A percentile compares a stretch with the other conserved stretches of the same genome.
Conservation (phyloP, 2,113 vertebrate genomes). For the Herpailurus yagouaroundi region DNA sequence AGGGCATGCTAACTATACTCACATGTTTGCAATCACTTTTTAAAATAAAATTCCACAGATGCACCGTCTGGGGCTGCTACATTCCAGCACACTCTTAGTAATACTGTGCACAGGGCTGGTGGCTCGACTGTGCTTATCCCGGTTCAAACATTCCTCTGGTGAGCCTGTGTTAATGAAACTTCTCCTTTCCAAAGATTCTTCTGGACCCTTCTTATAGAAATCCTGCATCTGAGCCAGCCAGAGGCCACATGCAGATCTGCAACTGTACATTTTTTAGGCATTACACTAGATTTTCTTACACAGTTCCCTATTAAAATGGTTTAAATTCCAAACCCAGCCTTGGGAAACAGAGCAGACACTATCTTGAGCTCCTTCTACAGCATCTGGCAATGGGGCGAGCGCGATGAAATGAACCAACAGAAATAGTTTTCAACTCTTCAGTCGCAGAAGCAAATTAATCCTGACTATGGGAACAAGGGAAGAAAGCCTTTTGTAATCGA, state of each 20-base stretch:
- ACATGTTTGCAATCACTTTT: conserved; percentile 44
- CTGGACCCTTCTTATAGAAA: neutral
- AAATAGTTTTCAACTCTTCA: conserved; percentile 50
- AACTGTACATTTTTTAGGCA: conserved; percentile 50
- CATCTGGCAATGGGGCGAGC: conserved; percentile 39
- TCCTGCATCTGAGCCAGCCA: neutral
- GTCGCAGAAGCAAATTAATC: conserved; percentile 52
- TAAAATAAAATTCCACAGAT: neutral
- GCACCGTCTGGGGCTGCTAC: neutral
- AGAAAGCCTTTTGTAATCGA: conserved; percentile 64
- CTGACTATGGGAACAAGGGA: neutral
- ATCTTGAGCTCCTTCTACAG: conserved; percentile 51
- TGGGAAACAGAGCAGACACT: conserved; percentile 53
- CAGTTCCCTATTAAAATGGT: conserved; percentile 57
- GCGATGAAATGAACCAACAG: neutral
- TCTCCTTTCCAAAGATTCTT: conserved; percentile 36
- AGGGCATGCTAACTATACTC: neutral
- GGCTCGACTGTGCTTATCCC: neutral
- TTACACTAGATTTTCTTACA: neutral
- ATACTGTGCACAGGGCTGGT: accelerated
- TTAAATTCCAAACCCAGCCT: conserved; percentile 57
- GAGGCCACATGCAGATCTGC: neutral
- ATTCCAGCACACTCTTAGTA: neutral
- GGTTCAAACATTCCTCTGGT: neutral
- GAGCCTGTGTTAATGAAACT: neutral